Conservation (phyloP, 2,797 vertebrate species). For the Acrossocheilus fasciatus region DNA sequence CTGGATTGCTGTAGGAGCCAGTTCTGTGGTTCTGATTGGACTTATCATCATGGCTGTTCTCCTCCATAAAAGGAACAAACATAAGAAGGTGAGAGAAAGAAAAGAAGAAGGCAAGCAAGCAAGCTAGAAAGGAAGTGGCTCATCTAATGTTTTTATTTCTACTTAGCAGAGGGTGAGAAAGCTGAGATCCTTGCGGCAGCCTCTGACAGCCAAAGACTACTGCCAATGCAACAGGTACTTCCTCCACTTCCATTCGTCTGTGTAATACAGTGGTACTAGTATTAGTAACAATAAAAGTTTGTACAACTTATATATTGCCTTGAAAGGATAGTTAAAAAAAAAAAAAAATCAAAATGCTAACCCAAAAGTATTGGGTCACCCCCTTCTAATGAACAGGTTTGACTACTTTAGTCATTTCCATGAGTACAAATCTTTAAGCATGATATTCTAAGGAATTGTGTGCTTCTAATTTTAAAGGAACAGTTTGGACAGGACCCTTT, state of each 20-base stretch:
- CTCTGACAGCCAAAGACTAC: conserved; percentile 61
- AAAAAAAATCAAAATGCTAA: too few relatives aligned
- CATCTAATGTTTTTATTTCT: neutral
- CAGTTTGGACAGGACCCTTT: too few relatives aligned
- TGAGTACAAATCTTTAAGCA: too few relatives aligned
- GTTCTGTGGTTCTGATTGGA: conserved; percentile 63
- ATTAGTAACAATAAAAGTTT: neutral
- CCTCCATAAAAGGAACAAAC: conserved; percentile 61
- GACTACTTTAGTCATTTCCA: too few relatives aligned
- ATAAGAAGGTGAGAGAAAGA: conserved; percentile 67
- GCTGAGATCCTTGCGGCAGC: conserved; percentile 59
- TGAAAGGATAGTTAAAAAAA: too few relatives aligned
- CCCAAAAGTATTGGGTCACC: neutral
- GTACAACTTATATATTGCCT: neutral
- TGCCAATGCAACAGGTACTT: conserved; percentile 76
- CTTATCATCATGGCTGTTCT: conserved; percentile 59
- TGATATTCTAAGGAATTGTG: too few relatives aligned
- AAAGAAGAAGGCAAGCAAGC: neutral
- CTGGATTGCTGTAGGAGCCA: conserved; percentile 64
- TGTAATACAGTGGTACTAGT: neutral
- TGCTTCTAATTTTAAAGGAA: too few relatives aligned
- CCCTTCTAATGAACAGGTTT: too few relatives aligned
- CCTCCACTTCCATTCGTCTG: neutral
- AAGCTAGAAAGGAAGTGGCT: neutral
- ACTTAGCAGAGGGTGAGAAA: conserved; percentile 61